Base-by-base conservation (phyloP, 2,888 invertebrate genomes). In the Emmelina monodactyla region DNA sequence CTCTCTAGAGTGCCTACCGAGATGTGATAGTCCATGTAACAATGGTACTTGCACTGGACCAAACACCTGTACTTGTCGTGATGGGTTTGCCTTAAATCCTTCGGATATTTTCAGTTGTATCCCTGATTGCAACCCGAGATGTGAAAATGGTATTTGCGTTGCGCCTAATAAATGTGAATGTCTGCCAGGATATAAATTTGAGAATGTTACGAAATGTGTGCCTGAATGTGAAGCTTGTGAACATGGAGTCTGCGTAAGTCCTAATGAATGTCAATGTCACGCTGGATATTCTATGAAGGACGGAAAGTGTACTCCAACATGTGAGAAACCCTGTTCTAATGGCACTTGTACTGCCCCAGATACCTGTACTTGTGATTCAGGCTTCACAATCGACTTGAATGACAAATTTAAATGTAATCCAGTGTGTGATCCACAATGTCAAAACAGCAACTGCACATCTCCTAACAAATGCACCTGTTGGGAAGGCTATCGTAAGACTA, bases 191-290 rank as follows among this genome's bases (percentile, higher is more conserved):
- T 25, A 25, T 11, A 25, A n/a, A 7, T 3, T 3, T 25, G n/a
- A 7, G 3, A 3, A 4, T 25, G 25, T n/a, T 10, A 7, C n/a
- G 25, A 4, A 25, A 3, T 39, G 39, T 16, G 4, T 15, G 11
- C 36, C 55, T 4, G 3, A 40, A 7, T 55, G 55, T 35, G 32
- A 43, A 10, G 32, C 44, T 3, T 55, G 55, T 37, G 16, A 34
- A 7, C 45, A 51, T 34, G 51, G 55, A 11, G 46, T 41, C 33
- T 55, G 55, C 32, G 45, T 39, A 29, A 41, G 40, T 15, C 55
- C 55, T 1, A 45, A 50, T 25, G 39, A 43, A 16, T 48, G 48
- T 13, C 34, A 41, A 3, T 47, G 48, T 31, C 22, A 34, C 10
- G 33, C 37, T 10, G 44, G 44, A 10, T 44, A 46, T 31, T 37